Base-by-base conservation (phyloP, 37 sponge, comb jelly and placozoan species). In the Lycopodina hypogea region DNA sequence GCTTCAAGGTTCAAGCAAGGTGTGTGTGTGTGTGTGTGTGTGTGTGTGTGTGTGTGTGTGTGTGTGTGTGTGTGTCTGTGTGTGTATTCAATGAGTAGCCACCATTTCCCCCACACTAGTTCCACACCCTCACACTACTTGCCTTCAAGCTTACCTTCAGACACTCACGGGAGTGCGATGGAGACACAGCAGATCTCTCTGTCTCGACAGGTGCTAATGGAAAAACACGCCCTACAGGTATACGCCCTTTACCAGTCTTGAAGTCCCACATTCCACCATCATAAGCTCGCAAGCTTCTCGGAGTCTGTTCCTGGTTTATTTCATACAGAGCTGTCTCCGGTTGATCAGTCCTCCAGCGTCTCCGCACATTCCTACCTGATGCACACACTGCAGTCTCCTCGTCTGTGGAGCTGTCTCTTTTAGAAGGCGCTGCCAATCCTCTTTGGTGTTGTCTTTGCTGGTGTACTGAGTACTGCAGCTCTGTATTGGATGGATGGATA, bases 361-460 rank as follows among this genome's bases (percentile, higher is more conserved):
- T 70, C 14, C 42, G 26, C 48, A 40, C 26, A 4, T 33, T 65
- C 18, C 30, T 34, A 34, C 1, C 21, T 45, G 59, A 42, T 6
- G 59, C 84, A 36, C 50, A 33, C 29, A 36, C n/a, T 0, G 67
- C 33, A 38, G 67, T 35, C 42, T 86, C 86, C 3, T 86, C 86
- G 24, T 86, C 86, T 0, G 75, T 78, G 66, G 34, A 61, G 51
- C 72, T 72, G 30, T 42, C 42, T 6, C 72, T 28, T 34, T 64
- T 77, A 6, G 37, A 29, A 9, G 24, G 63, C n/a, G 6, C 70
- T 24, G 14, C 2, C 45, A 38, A 1, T 7, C n/a, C 60, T 12
- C 28, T 59, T 3, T 59, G 4, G 15, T 17, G 8, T 22, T 2
- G n/a, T n/a, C 3, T 1, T 1, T 23, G 45, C 8, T 41, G 22